Percentiles rank a stretch among this genome's conserved stretches.
Conservation (phyloP, 1,140 invertebrate species). For the Heliconius eleuchia region DNA sequence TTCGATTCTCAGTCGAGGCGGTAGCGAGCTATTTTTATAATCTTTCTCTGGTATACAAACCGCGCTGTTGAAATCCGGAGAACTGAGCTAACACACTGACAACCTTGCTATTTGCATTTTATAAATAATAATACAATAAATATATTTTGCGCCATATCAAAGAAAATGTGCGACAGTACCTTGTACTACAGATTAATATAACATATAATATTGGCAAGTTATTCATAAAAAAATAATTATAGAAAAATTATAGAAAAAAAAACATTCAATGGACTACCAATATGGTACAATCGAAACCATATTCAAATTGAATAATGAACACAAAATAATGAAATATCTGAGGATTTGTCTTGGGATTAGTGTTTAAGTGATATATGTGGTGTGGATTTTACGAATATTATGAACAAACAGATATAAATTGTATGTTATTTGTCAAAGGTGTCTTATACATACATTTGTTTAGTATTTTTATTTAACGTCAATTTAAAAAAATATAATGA, state of each 20-base stretch:
- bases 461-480: background rate
- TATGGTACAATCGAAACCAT: slow-evolving; percentile 47
- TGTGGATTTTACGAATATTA: background rate
- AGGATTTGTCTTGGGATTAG: background rate
- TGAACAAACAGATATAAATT: background rate
- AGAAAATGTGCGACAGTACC: slow-evolving; percentile 17
- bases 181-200: slow-evolving; percentile 21
- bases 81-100: no score
- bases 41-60: no score
- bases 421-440: background rate
- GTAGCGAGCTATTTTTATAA: no score
- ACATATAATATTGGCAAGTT: slow-evolving; percentile 24
- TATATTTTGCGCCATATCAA: background rate
- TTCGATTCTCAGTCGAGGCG: no score
- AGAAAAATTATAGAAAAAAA: background rate
- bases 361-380: background rate
- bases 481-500: no score
- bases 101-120: background rate
- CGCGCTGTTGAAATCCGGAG: no score
- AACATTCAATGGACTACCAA: slow-evolving; percentile 51
- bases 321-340: slow-evolving; percentile 32
- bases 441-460: background rate
- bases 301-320: slow-evolving; percentile 53
- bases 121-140: background rate
- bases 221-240: background rate